phyloP scores from a whole-genome alignment of 2,113 vertebrate species.

The Alectura lathami region DNA sequence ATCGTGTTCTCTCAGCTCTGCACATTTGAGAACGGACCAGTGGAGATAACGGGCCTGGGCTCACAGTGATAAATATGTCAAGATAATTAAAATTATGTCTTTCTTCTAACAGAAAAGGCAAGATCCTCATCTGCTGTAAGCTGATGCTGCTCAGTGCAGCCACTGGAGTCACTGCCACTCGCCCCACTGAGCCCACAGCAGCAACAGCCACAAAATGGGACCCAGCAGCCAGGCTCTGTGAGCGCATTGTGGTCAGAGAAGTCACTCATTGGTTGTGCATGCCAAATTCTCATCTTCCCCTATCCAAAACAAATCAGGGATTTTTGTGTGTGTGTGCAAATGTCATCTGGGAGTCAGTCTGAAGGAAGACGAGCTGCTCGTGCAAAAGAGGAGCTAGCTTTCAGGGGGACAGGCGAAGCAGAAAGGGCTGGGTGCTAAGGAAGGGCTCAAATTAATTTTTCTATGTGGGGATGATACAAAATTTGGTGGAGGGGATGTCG shows the following conservation, averaged over 20 bases:
- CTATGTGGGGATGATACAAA: not conserved
- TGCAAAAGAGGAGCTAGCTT: not conserved
- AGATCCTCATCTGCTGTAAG: constrained; percentile 14
- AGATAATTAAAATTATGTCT: constrained; percentile 49
- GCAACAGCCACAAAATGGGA: not conserved
- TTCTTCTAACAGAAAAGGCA: constrained; percentile 41
- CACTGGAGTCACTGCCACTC: not conserved
- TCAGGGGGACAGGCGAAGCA: not conserved
- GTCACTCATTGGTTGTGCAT: not conserved
- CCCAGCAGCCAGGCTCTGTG: not conserved
- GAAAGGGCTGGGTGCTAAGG: not conserved
- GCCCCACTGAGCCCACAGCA: not conserved
- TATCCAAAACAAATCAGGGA: constrained; percentile 31
- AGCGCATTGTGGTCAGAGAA: not conserved
- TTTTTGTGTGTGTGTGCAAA: not conserved
- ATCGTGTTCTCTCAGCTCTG: not conserved
- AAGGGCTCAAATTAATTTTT: not conserved
- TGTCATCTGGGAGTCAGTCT: not conserved
- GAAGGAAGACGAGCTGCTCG: not conserved
- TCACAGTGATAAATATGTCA: constrained; percentile 52
- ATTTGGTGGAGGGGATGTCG: not conserved
- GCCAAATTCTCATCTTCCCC: constrained; percentile 56
- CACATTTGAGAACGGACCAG: not conserved
- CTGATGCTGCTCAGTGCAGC: not conserved
- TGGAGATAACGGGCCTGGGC: constrained; percentile 27